Evolutionary conservation across 23 tunicate species (phyloP).

Genomic region (Halocynthia aurantium): DNA sequence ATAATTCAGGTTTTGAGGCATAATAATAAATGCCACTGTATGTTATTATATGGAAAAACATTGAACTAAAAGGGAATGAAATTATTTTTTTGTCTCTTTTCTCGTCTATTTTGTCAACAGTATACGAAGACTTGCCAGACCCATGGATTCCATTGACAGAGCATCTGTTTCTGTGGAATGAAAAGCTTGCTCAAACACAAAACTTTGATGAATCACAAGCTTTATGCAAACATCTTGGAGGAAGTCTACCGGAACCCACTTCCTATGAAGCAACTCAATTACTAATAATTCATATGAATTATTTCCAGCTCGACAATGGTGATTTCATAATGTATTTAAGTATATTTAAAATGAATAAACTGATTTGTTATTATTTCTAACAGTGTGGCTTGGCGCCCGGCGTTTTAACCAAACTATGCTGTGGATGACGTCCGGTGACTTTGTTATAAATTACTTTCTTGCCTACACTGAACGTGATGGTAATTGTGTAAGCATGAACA

Average conservation of each 20-base stretch:
- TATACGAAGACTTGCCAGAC: too few relatives aligned
- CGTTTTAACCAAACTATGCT: neutral
- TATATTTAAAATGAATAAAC: too few relatives aligned
- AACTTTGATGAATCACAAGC: neutral
- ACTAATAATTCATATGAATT: neutral
- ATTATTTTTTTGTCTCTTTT: too few relatives aligned
- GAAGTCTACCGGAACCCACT: conserved; percentile 6
- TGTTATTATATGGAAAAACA: too few relatives aligned
- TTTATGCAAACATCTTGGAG: neutral
- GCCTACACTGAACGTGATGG: neutral
- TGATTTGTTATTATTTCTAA: neutral
- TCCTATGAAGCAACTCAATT: neutral
- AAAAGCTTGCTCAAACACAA: neutral
- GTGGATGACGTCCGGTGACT: conserved; percentile 1
- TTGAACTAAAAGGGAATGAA: too few relatives aligned
- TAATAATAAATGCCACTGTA: too few relatives aligned
- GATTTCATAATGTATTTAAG: neutral
- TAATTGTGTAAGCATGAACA: neutral
- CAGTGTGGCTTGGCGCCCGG: neutral
- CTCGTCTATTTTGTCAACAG: too few relatives aligned
- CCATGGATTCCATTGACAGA: conserved; percentile 4
- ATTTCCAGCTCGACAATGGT: neutral
- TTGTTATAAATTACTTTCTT: neutral
- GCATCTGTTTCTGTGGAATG: neutral
- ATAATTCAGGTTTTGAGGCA: too few relatives aligned